phyloP scores from a whole-genome alignment of 2,888 invertebrate genomes.

The Calliscelio sp. region DNA sequence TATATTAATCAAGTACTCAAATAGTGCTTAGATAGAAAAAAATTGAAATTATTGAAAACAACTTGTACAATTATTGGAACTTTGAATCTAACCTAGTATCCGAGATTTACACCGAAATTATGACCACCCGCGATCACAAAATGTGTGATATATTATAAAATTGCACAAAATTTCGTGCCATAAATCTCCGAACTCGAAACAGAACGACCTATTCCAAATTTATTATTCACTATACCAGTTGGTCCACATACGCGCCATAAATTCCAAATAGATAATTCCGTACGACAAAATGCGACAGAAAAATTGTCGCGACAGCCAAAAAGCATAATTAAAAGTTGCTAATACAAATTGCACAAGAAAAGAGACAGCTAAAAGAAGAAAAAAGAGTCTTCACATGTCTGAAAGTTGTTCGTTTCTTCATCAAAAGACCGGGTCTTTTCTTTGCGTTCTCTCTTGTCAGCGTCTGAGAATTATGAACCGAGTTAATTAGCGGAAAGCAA shows the following conservation, averaged over 20 bases:
- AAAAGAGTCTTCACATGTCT: background rate
- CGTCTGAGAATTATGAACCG: slow-evolving; percentile 1
- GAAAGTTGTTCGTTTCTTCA: too few species aligned
- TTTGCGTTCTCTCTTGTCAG: too few species aligned
- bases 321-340: background rate
- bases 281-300: background rate
- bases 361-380: background rate
- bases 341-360: background rate
- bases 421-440: too few species aligned
- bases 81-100: background rate
- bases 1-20: too few species aligned
- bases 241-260: slow-evolving; percentile 23
- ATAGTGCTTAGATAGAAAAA: too few species aligned
- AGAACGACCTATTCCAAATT: slow-evolving; percentile 25
- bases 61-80: background rate
- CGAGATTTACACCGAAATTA: background rate
- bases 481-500: slow-evolving; percentile 56
- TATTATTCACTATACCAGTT: slow-evolving; percentile 36
- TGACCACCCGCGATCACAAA: background rate
- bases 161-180: slow-evolving; percentile 19
- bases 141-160: slow-evolving; percentile 30
- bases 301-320: too few species aligned
- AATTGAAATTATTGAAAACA: background rate
- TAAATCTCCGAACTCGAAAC: slow-evolving; percentile 35
- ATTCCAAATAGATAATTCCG: slow-evolving; percentile 30